Percentiles rank a stretch among this genome's conserved stretches.
phyloP scores from a whole-genome alignment of 2,888 invertebrate species.

The Drosophila mimetica region DNA sequence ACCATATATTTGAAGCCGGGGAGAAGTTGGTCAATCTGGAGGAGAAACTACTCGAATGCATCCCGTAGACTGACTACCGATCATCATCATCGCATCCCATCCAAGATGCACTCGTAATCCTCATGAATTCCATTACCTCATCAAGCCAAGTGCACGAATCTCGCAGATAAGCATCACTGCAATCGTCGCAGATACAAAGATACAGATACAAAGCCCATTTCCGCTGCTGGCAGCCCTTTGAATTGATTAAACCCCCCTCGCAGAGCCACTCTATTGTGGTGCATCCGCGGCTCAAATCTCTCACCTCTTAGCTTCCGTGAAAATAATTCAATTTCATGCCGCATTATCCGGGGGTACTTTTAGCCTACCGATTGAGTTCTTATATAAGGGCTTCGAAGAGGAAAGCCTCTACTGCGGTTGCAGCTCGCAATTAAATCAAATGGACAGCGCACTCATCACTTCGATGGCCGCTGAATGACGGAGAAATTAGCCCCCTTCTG shows the following conservation, averaged over 20 bases:
- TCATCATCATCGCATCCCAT: slow-evolving; percentile 10
- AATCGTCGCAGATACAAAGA: slow-evolving; percentile 20
- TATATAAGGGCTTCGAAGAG: slow-evolving; percentile 54
- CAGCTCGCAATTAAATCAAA: slow-evolving; percentile 25
- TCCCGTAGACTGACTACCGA: background rate
- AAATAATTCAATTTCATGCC: slow-evolving; percentile 67
- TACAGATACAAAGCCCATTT: slow-evolving; percentile 54
- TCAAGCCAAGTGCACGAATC: slow-evolving; percentile 38
- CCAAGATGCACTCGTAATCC: slow-evolving; percentile 32
- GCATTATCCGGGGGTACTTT: slow-evolving; percentile 40
- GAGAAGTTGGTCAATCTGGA: slow-evolving; percentile 26
- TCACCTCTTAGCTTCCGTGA: slow-evolving; percentile 37
- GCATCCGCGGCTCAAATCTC: slow-evolving; percentile 31
- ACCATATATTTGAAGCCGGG: slow-evolving; percentile 13
- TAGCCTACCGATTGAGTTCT: slow-evolving; percentile 41
- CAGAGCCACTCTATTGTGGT: slow-evolving; percentile 27
- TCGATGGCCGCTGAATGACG: slow-evolving; percentile 10
- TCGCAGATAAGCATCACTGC: slow-evolving; percentile 28
- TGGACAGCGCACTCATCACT: slow-evolving; percentile 29
- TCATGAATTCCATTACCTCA: slow-evolving; percentile 16
- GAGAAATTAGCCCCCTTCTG: slow-evolving; percentile 59
- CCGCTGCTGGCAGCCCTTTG: slow-evolving; percentile 61
- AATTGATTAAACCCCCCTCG: slow-evolving; percentile 55
- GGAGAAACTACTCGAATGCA: slow-evolving; percentile 7
- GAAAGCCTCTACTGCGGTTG: slow-evolving; percentile 13